Evolutionary conservation across 2,888 invertebrate species (phyloP).

Genomic region (Helobdella robusta): DNA sequence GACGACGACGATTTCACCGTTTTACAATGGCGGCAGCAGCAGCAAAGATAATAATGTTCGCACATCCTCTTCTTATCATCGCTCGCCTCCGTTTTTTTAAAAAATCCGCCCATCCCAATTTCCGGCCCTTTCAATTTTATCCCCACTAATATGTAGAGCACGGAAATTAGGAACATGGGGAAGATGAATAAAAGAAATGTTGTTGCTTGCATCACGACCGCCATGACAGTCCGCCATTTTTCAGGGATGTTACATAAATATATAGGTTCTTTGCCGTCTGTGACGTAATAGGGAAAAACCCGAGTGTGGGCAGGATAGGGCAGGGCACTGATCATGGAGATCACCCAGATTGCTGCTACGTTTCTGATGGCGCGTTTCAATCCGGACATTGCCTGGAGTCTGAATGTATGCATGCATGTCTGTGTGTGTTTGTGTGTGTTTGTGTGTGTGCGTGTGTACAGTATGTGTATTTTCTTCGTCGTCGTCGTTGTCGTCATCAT

Average conservation of each 20-base stretch:
- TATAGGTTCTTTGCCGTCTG: slow-evolving; percentile 28
- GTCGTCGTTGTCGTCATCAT: too few species aligned
- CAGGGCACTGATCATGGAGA: slow-evolving; percentile 63
- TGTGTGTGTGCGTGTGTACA: too few species aligned
- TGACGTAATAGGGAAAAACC: slow-evolving; percentile 38
- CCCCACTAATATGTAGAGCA: slow-evolving; percentile 58
- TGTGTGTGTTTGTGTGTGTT: too few species aligned
- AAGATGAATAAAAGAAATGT: slow-evolving; percentile 71
- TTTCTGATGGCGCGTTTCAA: slow-evolving; percentile 70
- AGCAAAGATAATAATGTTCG: too few species aligned
- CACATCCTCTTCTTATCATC: too few species aligned
- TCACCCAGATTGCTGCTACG: slow-evolving; percentile 66
- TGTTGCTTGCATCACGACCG: slow-evolving; percentile 64
- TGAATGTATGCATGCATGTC: not conserved
- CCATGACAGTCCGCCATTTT: slow-evolving; percentile 38
- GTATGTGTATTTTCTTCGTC: not conserved
- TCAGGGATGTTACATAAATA: slow-evolving; percentile 41
- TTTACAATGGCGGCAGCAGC: too few species aligned
- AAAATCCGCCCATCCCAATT: slow-evolving; percentile 13
- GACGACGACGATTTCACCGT: too few species aligned
- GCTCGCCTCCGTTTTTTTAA: too few species aligned
- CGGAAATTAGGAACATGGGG: slow-evolving; percentile 63
- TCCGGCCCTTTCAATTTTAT: slow-evolving; percentile 39
- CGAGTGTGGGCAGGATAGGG: slow-evolving; percentile 43
- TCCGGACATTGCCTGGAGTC: slow-evolving; percentile 66